These are phyloP conservation scores for Drosophila atroscutellata DNA, from an alignment of 2,888 invertebrate species.

Conservation along the genomic window DNA sequence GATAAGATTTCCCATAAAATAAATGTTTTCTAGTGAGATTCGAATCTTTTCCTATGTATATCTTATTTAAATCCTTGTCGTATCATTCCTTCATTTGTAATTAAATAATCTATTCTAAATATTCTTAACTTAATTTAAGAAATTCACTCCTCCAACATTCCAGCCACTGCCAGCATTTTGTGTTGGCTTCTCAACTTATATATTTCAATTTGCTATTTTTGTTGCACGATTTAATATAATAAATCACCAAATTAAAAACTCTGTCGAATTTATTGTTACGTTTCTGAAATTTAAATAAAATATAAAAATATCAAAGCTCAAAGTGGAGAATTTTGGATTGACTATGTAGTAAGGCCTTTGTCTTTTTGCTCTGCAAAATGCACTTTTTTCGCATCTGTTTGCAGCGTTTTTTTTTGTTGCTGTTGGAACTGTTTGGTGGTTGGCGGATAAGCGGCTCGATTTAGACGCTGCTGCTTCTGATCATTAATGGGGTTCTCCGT, in stretches of 20 bases:
- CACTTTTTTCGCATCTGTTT: conserved; percentile 3
- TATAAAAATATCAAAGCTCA: conserved; percentile 6
- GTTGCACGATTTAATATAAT: background rate
- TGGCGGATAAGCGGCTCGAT: conserved; percentile 51
- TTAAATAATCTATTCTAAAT: background rate
- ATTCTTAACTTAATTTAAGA: background rate
- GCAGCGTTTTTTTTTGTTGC: background rate
- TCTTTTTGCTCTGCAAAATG: conserved; percentile 20
- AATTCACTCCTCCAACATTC: background rate
- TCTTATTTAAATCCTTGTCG: background rate
- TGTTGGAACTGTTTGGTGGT: conserved; percentile 21
- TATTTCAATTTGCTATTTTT: background rate
- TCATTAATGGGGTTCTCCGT: background rate
- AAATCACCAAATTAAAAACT: background rate
- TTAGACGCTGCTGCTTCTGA: conserved; percentile 37
- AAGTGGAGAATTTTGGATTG: conserved; percentile 27
- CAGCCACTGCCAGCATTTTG: background rate
- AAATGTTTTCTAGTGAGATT: background rate
- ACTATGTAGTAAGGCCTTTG: conserved; percentile 19
- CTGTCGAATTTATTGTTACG: conserved; percentile 3
- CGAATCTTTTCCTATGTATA: background rate
- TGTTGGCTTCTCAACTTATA: background rate
- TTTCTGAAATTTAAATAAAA: conserved; percentile 32
- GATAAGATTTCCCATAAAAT: background rate
- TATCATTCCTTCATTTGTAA: background rate